Percentiles rank a stretch among this genome's conserved stretches.
Conservation (phyloP, 2,113 vertebrate species). For the Channa argus region DNA sequence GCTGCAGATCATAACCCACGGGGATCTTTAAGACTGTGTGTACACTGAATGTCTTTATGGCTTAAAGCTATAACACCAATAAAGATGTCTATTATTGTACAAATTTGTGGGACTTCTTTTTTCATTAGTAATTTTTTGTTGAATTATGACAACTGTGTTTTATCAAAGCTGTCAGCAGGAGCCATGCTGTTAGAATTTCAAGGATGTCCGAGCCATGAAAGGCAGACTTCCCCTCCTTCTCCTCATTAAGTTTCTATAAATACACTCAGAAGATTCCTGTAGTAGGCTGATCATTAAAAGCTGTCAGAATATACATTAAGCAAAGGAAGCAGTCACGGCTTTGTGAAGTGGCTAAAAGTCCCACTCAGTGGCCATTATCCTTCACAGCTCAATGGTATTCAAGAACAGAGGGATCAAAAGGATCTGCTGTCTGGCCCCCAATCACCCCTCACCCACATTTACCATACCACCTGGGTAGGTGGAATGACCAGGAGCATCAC, state of each 20-base stretch:
- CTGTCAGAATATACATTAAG: slow-evolving; percentile 58
- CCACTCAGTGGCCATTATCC: slow-evolving; percentile 38
- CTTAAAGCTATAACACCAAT: slow-evolving; percentile 62
- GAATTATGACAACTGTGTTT: slow-evolving; percentile 34
- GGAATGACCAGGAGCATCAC: background rate
- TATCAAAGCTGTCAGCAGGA: slow-evolving; percentile 7
- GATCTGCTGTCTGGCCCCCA: slow-evolving; percentile 12
- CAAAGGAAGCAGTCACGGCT: slow-evolving; percentile 28
- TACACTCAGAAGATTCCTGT: slow-evolving; percentile 29
- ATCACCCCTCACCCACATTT: slow-evolving; percentile 29
- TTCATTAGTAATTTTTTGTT: background rate
- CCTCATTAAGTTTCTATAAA: slow-evolving; percentile 37
- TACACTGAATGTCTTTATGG: slow-evolving; percentile 63
- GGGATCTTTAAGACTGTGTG: slow-evolving; percentile 36
- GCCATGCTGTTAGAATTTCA: background rate
- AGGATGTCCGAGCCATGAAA: slow-evolving; percentile 16
- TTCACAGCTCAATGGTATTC: slow-evolving; percentile 28
- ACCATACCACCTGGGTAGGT: slow-evolving; percentile 57
- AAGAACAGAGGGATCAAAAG: slow-evolving; percentile 51
- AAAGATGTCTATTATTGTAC: slow-evolving; percentile 72
- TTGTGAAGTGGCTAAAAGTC: slow-evolving; percentile 30
- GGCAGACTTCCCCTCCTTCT: background rate
- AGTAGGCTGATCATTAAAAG: slow-evolving; percentile 16
- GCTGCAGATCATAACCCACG: slow-evolving; percentile 40
- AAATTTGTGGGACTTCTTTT: slow-evolving; percentile 1